Evolutionary conservation across 92 coral and sea anemone species (phyloP), one percentile per base, ranked within the genome.

Genomic region (Phenganax stokvisi): DNA sequence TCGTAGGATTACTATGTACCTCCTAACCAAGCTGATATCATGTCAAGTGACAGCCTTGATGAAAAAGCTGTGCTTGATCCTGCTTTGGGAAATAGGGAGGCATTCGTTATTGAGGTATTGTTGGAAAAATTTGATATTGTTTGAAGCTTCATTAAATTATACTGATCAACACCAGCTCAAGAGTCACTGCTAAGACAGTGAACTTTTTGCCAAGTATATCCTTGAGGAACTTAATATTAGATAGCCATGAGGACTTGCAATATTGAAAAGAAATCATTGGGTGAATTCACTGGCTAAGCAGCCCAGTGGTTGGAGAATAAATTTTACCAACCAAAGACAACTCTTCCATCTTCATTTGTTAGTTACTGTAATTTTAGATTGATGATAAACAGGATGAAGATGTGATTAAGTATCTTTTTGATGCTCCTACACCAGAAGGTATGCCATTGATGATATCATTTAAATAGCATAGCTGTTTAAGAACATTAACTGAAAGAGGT

Each of bases 361-460:
- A 30, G 12, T 5, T 20, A 3, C 16, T 68, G 31, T 30, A 30
- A 15, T 61, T 61, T 12, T 61, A 94, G 98, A 90, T 94, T 51
- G 98, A 94, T 79, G 98, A 94, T 75, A 90, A 87, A 76, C 90
- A 90, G 78, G 98, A 94, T 57, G 98, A 94, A 78, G 98, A 94
- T 55, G 89, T 94, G 8, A 91, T 94, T 2, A 84, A 94, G 8
- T 96, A 92, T 57, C 76, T 94, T 15, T 88, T 94, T 37, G 98
- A 94, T 76, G 86, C 96, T n/a, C 98, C 98, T 53, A 81, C 92
- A 10, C 98, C 98, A 54, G 92, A 91, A 88, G 98, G 98, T 92
- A 54, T 66, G 89, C 44, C 11, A 10, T 0, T 5, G 29, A 25
- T 47, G 10, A 71, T 11, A 31, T 3, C 8, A 17, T 9, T 68